A percentile compares a stretch with the other conserved stretches of the same genome.
phyloP scores from a whole-genome alignment of 2,113 vertebrate species.

The Albula goreensis region DNA sequence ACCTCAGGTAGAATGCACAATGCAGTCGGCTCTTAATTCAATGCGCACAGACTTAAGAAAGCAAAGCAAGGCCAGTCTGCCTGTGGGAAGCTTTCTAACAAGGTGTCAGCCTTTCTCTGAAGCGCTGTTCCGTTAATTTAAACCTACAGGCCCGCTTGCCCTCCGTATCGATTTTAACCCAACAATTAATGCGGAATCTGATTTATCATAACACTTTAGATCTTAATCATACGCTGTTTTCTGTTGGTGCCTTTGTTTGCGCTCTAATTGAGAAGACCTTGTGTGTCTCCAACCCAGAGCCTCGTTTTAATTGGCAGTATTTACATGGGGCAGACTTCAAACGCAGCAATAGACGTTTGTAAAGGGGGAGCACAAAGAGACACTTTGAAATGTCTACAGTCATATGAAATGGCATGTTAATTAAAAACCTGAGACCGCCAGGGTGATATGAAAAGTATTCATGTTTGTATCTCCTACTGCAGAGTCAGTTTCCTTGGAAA shows the following conservation, averaged over 20 bases:
- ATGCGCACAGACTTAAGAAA: conserved; percentile 40
- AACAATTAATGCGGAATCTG: conserved; percentile 84
- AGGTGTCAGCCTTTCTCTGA: conserved; percentile 54
- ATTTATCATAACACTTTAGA: conserved; percentile 89
- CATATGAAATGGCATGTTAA: conserved; percentile 86
- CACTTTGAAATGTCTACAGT: conserved; percentile 91
- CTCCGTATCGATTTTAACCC: conserved; percentile 84
- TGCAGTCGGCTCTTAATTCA: conserved; percentile 46
- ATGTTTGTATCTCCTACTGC: conserved; percentile 63
- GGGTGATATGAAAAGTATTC: conserved; percentile 78
- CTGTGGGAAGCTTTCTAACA: conserved; percentile 52
- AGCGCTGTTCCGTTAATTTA: conserved; percentile 70
- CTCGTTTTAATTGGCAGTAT: conserved; percentile 92
- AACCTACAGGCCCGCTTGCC: conserved; percentile 74
- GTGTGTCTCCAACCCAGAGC: conserved; percentile 83
- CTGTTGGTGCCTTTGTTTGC: conserved; percentile 90
- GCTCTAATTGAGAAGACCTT: conserved; percentile 94
- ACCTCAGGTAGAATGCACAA: conserved; percentile 39
- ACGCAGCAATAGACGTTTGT: conserved; percentile 88
- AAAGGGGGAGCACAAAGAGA: conserved; percentile 84
- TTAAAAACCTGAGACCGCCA: conserved; percentile 84
- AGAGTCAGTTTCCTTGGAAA: conserved; percentile 57
- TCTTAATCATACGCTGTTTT: conserved; percentile 86
- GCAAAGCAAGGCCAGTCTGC: conserved; percentile 58
- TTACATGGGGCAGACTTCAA: conserved; percentile 94